Evolutionary conservation across 2,113 vertebrate genomes (phyloP), one percentile per base, ranked within the genome.

Genomic region (Peucedramus taeniatus): DNA sequence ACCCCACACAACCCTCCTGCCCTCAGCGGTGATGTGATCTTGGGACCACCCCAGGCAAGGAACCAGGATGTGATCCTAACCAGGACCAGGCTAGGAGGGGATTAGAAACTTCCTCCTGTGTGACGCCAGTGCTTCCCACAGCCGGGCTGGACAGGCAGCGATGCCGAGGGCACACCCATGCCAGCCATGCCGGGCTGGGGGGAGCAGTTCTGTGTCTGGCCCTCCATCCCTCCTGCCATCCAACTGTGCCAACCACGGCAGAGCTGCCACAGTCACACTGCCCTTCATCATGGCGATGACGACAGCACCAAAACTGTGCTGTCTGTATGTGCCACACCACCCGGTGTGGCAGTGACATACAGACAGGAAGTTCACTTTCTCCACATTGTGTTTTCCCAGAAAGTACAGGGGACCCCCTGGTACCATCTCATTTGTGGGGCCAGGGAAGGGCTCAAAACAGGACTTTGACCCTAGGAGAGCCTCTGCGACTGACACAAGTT

Each of bases 261-360:
- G 30, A 74, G 40, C 70, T 82, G 33, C 49, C 45, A 14, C 6
- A 2, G 60, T 44, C 1, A 0, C 1, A 0, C 56, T 10, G 5
- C 39, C 54, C n/a, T 68, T 83, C 2, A 0, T 54, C 39, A 31
- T 18, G 0, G 0, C 0, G 0, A 50, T 78, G 84, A 96, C 6
- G 2, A 50, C 2, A 2, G 31, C 23, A 1, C 40, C 37, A 1
- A 85, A 93, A 95, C 69, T 79, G 89, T n/a, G n/a, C n/a, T n/a
- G n/a, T n/a, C n/a, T n/a, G n/a, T n/a, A n/a, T n/a, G n/a, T n/a
- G n/a, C n/a, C n/a, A n/a, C n/a, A n/a, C n/a, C n/a, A n/a, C n/a
- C 27, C 5, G 0, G 13, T 0, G 0, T 20, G 83, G 61, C 5
- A 0, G 13, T 49, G 63, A 69, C 59, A 49, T 18, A 54, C 1